Evolutionary conservation across 2,797 vertebrate species (phyloP).

Genomic region (Sparus aurata): DNA sequence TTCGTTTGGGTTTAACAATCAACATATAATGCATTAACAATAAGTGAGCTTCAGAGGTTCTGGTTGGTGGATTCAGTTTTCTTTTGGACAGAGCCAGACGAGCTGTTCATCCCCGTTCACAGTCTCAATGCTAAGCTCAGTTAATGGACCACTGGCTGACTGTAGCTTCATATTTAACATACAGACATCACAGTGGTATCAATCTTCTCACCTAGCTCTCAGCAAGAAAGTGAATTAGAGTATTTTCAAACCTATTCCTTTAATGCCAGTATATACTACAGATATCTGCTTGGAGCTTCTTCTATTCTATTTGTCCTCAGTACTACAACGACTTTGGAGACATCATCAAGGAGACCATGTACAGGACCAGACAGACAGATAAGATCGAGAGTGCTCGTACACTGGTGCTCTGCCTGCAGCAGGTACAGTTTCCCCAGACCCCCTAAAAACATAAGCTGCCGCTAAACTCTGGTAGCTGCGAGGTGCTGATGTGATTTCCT

Average conservation of each 20-base stretch:
- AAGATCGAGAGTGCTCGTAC: slow-evolving; percentile 90
- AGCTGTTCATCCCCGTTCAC: neutral
- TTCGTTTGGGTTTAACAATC: too few relatives aligned
- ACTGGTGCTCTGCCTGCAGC: slow-evolving; percentile 90
- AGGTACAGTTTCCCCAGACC: slow-evolving; percentile 79
- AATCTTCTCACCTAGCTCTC: neutral
- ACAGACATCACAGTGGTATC: neutral
- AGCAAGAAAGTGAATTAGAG: neutral
- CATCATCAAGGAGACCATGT: slow-evolving; percentile 94
- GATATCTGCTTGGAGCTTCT: neutral
- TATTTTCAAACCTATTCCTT: neutral
- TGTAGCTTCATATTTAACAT: neutral
- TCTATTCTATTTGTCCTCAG: slow-evolving; percentile 55
- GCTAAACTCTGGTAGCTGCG: neutral
- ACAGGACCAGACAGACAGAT: slow-evolving; percentile 88
- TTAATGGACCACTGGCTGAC: neutral
- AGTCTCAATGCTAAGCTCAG: slow-evolving; percentile 11
- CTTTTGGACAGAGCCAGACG: too few relatives aligned
- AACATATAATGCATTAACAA: too few relatives aligned
- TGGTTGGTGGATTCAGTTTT: neutral
- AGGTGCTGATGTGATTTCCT: slow-evolving; percentile 13
- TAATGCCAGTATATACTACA: neutral
- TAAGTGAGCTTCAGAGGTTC: neutral
- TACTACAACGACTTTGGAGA: slow-evolving; percentile 92
- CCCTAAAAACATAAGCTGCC: slow-evolving; percentile 6